Evolutionary conservation across 2,888 invertebrate genomes (phyloP).

Genomic region (Ferdinandea cuprea): DNA sequence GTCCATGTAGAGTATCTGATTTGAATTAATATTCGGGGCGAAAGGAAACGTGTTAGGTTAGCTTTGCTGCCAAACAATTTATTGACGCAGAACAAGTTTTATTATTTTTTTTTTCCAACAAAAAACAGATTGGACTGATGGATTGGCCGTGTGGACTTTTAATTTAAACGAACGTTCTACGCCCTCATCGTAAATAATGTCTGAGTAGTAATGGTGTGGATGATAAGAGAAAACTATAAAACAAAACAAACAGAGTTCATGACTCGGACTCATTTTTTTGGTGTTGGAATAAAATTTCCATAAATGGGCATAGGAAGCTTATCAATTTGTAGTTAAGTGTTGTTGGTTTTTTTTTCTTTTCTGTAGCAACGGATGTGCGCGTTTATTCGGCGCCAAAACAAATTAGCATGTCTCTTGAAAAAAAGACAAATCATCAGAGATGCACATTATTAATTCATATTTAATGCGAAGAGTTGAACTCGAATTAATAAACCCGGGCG

Average conservation of each 20-base stretch:
- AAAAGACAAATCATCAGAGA: no score
- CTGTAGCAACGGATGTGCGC: neutral
- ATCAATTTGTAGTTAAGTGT: neutral
- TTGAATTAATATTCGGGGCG: slow-evolving; percentile 14
- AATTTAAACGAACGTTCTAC: neutral
- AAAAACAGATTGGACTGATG: neutral
- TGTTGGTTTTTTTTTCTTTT: neutral
- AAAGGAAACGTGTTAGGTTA: slow-evolving; percentile 17
- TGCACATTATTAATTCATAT: no score
- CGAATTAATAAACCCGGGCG: no score
- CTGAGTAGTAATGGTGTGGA: neutral
- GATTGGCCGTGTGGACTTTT: slow-evolving; percentile 10
- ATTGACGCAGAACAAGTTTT: slow-evolving; percentile 7
- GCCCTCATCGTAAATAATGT: neutral
- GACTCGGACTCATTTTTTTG: slow-evolving; percentile 4
- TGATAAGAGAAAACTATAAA: neutral
- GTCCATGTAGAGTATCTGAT: slow-evolving; percentile 9
- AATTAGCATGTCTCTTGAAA: no score
- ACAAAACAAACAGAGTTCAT: neutral
- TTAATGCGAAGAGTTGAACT: no score
- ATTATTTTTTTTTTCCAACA: neutral
- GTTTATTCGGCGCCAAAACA: no score
- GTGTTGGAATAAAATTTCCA: neutral
- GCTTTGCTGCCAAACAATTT: neutral
- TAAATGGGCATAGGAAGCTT: neutral